A percentile compares a stretch with the other conserved stretches of the same genome.
Evolutionary conservation across 1,140 invertebrate species (phyloP).

Genomic region (Oppia nitens): DNA sequence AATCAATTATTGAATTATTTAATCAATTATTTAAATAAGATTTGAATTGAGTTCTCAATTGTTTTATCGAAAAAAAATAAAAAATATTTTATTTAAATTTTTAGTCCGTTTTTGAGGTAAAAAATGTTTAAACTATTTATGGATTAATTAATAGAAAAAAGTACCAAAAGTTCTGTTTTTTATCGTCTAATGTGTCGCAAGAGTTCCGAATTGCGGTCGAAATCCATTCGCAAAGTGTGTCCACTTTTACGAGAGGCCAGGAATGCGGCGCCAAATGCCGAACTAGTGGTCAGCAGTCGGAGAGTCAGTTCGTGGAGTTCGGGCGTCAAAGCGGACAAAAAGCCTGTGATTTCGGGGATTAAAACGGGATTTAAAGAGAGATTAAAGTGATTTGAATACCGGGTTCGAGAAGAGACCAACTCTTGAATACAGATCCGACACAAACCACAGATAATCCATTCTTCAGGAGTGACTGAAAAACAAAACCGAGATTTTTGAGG

Average conservation of each 20-base stretch:
- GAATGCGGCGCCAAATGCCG: constrained; percentile 55
- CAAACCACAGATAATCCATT: constrained; percentile 65
- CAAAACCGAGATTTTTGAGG: not conserved
- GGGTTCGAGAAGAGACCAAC: constrained; percentile 59
- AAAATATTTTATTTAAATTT: too few relatives aligned
- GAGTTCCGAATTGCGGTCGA: constrained; percentile 32
- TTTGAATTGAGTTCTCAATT: too few relatives aligned
- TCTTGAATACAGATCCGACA: constrained; percentile 89
- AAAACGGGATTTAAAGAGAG: not conserved
- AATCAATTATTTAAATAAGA: too few relatives aligned
- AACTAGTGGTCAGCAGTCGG: constrained; percentile 40
- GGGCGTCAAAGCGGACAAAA: constrained; percentile 17
- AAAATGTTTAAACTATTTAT: too few relatives aligned
- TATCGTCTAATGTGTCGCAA: too few relatives aligned
- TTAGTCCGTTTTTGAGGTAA: too few relatives aligned
- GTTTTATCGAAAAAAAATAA: too few relatives aligned
- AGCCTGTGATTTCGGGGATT: constrained; percentile 14
- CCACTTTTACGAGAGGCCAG: constrained; percentile 45
- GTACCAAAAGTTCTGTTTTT: too few relatives aligned
- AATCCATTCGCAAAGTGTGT: constrained; percentile 34
- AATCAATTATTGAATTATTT: too few relatives aligned
- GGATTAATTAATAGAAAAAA: too few relatives aligned
- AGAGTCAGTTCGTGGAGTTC: constrained; percentile 41
- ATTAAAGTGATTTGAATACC: constrained; percentile 29
- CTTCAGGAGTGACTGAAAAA: constrained; percentile 10